Evolutionary conservation across 2,888 invertebrate species (phyloP), one percentile per base, ranked within the genome.

Genomic region (Tyria jacobaeae): DNA sequence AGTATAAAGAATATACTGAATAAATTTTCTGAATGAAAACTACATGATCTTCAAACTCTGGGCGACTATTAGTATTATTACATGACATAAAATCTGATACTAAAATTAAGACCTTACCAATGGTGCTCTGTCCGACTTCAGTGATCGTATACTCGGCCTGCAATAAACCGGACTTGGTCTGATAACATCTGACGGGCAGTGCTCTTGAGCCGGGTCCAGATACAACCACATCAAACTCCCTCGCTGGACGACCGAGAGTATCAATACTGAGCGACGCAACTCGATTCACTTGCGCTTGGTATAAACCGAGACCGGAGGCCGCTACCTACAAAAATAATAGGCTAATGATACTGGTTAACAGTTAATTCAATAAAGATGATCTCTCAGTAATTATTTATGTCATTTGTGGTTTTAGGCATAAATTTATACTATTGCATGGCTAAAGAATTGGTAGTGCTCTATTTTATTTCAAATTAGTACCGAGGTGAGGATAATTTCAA

Each of bases 121-220:
- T 95, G 51, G 95, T 94, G 76, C 95, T 95, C 72, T 96, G 95
- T 52, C 96, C 96, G 27, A 97, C 95, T 81, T 96, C 96, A 63
- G 96, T 96, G 35, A 97, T 96, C 17, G 97, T 97, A 89, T 97
- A 99, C 89, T 99, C 99, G 0, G 99, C 99, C 85, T 98, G 96
- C 60, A 99, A 94, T 81, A 98, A 97, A 2, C 99, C 99, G 66
- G 99, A 98, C 82, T 99, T 98, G 66, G 99, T 99, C 85, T 98
- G 98, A 88, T 99, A 99, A 84, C 99, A 99, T 62, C 98, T 88
- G 3, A 99, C 98, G 0, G 98, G 98, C 48, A 99, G 94, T 0
- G 97, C 97, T 69, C 96, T 95, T 0, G 97, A 96, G 9, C 96
- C 96, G 0, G 97, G 97, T 0, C 97, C 97, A 0, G 97, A 97